Base-by-base conservation (phyloP, 2,888 invertebrate genomes). In the Noctua janthe region DNA sequence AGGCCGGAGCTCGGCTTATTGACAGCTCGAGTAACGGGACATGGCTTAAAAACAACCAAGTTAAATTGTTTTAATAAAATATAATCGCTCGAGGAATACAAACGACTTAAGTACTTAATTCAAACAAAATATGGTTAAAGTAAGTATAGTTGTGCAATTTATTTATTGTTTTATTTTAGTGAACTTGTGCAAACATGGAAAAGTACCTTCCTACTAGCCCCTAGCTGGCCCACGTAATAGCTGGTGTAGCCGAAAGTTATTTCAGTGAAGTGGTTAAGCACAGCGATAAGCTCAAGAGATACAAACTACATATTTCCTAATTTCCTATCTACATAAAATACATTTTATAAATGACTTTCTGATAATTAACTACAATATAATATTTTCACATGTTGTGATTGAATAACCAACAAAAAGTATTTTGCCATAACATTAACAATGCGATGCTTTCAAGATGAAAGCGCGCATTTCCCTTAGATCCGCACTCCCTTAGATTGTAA, bases 401-500 rank as follows among this genome's bases (percentile, higher is more conserved):
- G 39, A 77, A 76, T 62, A 49, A 59, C 17, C 11, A n/a, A n/a
- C 35, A n/a, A 39, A 11, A 77, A 43, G 7, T 49, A 13, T 29
- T 39, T n/a, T 39, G n/a, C 59, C 17, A 1, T 49, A 49, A 49
- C n/a, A n/a, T 77, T 77, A 78, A 49, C 39, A 51, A 47, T 15
- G 23, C 51, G 15, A 67, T 62, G n/a, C 17, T 81, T 13, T 35
- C 20, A 47, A 73, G n/a, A 73, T 54, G 64, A 54, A 47, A 82
- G 54, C 23, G 35, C 51, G 15, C 11, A 10, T 15, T n/a, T 62
- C 20, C 43, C n/a, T 81, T n/a, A 35, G 81, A 35, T 54, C 39
- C 23, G 59, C 43, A 79, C 81, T 71, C 51, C 7, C 23, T 43
- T 43, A 43, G 13, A 71, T 62, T 62, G 51, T 81, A 71, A 51